These are phyloP conservation scores for Mobula hypostoma DNA, from an alignment of 2,113 vertebrate species.

Conservation along the genomic window DNA sequence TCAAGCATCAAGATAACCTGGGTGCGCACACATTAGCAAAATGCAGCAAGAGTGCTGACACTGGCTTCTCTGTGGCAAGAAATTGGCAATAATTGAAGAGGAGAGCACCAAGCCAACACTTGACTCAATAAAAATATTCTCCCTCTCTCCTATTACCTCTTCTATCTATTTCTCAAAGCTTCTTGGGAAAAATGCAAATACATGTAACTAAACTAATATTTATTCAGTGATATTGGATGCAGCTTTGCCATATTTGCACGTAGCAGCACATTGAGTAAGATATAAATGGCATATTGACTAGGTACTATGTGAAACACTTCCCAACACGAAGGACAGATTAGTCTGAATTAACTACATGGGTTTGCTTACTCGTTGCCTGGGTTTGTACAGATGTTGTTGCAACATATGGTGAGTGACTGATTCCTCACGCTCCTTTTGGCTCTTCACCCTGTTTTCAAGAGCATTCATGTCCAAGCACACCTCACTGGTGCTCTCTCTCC, in stretches of 20 bases:
- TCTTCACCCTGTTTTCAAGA: conserved; percentile 65
- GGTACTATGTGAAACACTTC: background rate
- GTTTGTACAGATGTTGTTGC: conserved; percentile 85
- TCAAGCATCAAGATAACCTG: no score
- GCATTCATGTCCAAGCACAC: conserved; percentile 86
- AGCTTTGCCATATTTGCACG: background rate
- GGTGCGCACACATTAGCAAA: background rate
- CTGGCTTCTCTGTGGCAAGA: background rate
- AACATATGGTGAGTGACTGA: conserved; percentile 76
- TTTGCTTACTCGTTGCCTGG: conserved; percentile 74
- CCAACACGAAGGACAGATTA: background rate
- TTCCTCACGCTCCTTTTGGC: conserved; percentile 66
- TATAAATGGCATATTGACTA: background rate
- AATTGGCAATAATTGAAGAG: background rate
- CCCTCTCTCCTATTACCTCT: no score
- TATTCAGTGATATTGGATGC: background rate
- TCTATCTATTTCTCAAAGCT: no score
- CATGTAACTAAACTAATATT: background rate
- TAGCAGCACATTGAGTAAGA: background rate
- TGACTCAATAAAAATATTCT: background rate
- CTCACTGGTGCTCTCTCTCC: conserved; percentile 69
- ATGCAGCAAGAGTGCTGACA: background rate
- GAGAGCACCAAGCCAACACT: background rate
- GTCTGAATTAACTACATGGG: background rate
- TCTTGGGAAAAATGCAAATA: background rate